phyloP scores from a whole-genome alignment of 2,113 vertebrate genomes.

The Amblyornis subalaris region DNA sequence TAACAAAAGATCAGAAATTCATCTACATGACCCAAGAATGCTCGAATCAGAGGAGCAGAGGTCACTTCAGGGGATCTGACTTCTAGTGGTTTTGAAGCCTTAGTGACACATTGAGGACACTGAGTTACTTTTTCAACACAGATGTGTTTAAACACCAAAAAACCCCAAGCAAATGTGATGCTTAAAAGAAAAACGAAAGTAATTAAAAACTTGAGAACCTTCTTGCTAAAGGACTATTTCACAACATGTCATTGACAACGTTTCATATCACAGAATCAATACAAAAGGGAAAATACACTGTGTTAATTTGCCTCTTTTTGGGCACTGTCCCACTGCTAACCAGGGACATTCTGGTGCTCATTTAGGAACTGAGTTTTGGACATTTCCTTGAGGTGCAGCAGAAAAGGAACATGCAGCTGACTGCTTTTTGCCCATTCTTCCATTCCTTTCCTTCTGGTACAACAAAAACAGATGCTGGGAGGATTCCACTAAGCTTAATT shows the following conservation, averaged over 20 bases:
- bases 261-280: not conserved
- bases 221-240: not conserved
- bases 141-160: not conserved
- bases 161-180: not conserved
- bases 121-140: not conserved
- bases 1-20: not conserved
- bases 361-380: not conserved
- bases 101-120: not conserved
- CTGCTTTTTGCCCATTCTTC: not conserved
- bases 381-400: not conserved
- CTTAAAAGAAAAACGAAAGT: not conserved
- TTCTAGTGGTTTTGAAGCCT: not conserved
- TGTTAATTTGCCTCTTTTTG: not conserved
- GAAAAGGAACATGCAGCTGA: not conserved
- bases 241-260: not conserved
- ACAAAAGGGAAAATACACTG: not conserved
- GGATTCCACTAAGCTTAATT: not conserved
- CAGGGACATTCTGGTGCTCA: not conserved
- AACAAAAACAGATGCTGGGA: not conserved
- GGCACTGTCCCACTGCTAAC: not conserved
- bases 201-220: not conserved
- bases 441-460: not conserved
- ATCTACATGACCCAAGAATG: not conserved
- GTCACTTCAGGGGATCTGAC: not conserved
- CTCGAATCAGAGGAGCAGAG: not conserved